Evolutionary conservation across 1,140 invertebrate species (phyloP), one percentile per base, ranked within the genome.

Genomic region (Ruditapes philippinarum): DNA sequence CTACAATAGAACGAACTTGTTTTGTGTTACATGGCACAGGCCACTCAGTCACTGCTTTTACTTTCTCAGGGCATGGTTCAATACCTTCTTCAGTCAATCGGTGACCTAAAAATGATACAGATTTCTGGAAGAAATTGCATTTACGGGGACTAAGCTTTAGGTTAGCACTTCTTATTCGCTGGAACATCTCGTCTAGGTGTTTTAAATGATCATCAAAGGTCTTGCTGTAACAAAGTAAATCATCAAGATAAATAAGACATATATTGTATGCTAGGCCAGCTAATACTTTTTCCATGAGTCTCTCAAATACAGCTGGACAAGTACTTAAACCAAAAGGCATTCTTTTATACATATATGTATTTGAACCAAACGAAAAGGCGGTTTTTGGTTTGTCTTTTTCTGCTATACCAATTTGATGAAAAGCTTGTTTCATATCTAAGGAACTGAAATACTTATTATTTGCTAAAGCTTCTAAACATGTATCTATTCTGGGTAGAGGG

Each of bases 41-140:
- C 68, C 83, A 86, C 1, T 54, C 33, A 38, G 25, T 51, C 7
- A 73, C 31, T 12, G 11, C 2, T 25, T 74, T n/a, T n/a, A n/a
- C n/a, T n/a, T n/a, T n/a, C n/a, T n/a, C n/a, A n/a, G n/a, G n/a
- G n/a, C n/a, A n/a, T n/a, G 70, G 28, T 36, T n/a, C 11, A 42
- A 76, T 45, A n/a, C 83, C 68, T 36, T 74, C 28, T 25, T 42
- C n/a, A 14, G n/a, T 74, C 14, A 86, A 12, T n/a, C 33, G 11
- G 79, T 87, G 83, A 17, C 68, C 81, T 0, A 73, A 31, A 49
- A 60, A 76, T 33, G n/a, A 74, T n/a, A 86, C 33, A n/a, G 45
- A 22, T 60, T 11, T 36, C 51, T 60, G 42, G 25, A 86, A 86
- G 7, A 86, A 49, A 33, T 74, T 17, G 38, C 42, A 86, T 86